Evolutionary conservation across 2,113 vertebrate genomes (phyloP).

Genomic region (Galbula dea): DNA sequence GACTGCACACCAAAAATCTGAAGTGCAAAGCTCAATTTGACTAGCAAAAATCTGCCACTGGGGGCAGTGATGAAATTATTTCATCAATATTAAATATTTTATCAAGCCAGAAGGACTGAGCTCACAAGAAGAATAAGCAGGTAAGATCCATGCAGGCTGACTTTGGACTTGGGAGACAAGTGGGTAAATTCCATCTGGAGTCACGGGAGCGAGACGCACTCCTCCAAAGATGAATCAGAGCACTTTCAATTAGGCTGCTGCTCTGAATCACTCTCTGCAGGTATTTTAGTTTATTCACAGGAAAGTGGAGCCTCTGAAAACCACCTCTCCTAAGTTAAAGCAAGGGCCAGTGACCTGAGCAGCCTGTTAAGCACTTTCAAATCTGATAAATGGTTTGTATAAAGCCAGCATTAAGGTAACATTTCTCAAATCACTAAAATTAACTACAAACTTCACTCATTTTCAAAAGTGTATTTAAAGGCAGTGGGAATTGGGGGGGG

Average conservation of each 20-base stretch:
- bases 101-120: background rate
- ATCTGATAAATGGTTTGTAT: background rate
- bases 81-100: background rate
- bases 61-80: background rate
- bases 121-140: background rate
- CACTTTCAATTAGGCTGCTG: background rate
- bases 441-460: background rate
- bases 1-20: background rate
- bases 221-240: conserved; percentile 4
- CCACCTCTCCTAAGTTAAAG: background rate
- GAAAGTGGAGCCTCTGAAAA: background rate
- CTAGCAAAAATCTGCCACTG: background rate
- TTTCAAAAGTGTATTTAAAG: background rate
- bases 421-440: background rate
- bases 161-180: background rate
- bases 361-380: background rate
- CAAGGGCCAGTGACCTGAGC: background rate
- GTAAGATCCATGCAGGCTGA: background rate
- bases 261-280: conserved; percentile 5
- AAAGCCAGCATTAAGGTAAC: background rate
- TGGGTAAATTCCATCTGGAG: background rate
- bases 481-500: no score
- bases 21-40: background rate
- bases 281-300: background rate
- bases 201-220: background rate